Evolutionary conservation across 2,113 vertebrate genomes (phyloP).

Genomic region (Charadrius vociferus): DNA sequence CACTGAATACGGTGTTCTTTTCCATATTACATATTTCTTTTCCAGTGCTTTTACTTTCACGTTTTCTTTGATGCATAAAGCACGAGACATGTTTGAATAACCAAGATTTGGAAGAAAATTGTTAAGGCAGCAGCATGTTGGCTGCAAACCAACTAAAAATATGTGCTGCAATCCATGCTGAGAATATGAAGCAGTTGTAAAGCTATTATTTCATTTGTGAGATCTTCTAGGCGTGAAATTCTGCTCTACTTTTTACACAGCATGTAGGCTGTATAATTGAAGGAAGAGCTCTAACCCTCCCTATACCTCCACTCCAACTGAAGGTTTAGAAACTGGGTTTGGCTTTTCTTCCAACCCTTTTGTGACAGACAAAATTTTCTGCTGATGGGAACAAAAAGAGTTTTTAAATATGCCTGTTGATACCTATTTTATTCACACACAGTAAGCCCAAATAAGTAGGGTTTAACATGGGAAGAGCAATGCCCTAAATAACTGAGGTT

Average conservation of each 20-base stretch:
- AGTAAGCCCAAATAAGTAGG: not conserved
- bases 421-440: not conserved
- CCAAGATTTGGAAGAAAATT: slow-evolving; percentile 14
- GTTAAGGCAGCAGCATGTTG: slow-evolving; percentile 30
- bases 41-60: not conserved
- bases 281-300: not conserved
- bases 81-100: slow-evolving; percentile 4
- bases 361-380: slow-evolving; percentile 1
- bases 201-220: not conserved
- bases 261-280: slow-evolving; percentile 17
- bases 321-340: not conserved
- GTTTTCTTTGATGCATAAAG: not conserved
- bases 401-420: not conserved
- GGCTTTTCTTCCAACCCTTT: not conserved
- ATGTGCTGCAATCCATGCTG: not conserved
- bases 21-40: not conserved
- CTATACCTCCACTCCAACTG: not conserved
- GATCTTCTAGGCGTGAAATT: slow-evolving; percentile 25
- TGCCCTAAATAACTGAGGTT: not conserved
- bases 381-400: not conserved
- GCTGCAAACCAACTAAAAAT: slow-evolving; percentile 23
- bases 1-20: not conserved
- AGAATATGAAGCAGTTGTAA: slow-evolving; percentile 26
- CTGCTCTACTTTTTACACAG: slow-evolving; percentile 33
- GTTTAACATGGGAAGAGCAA: not conserved